Evolutionary conservation across 2,797 vertebrate species (phyloP).

Genomic region (Coendou prehensilis): DNA sequence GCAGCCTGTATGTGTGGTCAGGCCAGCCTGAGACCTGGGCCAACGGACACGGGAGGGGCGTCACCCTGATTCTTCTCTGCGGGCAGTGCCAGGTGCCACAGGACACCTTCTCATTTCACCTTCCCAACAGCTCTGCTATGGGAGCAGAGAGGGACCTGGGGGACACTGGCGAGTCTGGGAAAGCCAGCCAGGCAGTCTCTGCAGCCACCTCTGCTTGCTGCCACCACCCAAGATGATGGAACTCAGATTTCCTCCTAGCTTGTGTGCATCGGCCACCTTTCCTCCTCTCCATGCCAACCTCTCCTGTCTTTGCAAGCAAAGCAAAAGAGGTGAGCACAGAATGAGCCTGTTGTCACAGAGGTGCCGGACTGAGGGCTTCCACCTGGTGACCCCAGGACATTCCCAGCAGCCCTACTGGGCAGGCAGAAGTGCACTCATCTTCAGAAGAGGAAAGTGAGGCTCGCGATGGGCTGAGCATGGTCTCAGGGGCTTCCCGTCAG

Average conservation of each 20-base stretch:
- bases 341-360: accelerated
- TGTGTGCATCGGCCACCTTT: accelerated
- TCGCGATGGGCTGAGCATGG: accelerated
- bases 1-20: accelerated
- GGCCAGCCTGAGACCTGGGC: accelerated
- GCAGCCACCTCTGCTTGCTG: accelerated
- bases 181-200: background rate
- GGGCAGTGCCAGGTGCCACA: accelerated
- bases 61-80: background rate
- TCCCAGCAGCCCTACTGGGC: accelerated
- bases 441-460: background rate
- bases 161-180: background rate
- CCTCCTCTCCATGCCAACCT: background rate
- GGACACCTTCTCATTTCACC: accelerated
- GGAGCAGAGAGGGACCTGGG: background rate
- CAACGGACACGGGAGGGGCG: accelerated
- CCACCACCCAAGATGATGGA: background rate
- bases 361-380: background rate
- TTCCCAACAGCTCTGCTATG: background rate
- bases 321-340: background rate
- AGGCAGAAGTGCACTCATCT: too few species aligned
- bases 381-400: too few species aligned
- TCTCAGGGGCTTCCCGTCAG: background rate
- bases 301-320: background rate
- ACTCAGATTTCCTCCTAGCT: background rate